Evolutionary conservation across 2,797 vertebrate genomes (phyloP).

Genomic region (Typhlichthys subterraneus): DNA sequence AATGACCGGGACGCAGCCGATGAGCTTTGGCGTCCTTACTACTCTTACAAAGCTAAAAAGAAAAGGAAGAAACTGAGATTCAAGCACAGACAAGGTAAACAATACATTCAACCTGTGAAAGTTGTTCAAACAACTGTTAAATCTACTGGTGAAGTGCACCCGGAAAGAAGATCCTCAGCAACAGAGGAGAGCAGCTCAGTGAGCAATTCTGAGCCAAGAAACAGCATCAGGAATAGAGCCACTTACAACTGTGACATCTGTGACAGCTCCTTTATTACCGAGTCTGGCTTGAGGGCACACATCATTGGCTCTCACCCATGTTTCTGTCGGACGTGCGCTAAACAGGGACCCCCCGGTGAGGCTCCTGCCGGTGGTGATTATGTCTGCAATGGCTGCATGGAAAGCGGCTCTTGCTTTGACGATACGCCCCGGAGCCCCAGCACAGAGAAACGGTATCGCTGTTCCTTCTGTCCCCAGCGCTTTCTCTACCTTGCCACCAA

Average conservation of each 20-base stretch:
- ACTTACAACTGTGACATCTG: constrained; percentile 88
- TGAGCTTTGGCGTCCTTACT: constrained; percentile 96
- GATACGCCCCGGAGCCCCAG: constrained; percentile 86
- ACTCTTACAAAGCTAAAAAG: constrained; percentile 97
- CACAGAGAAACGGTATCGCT: constrained; percentile 92
- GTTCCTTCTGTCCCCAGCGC: constrained; percentile 95
- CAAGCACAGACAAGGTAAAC: constrained; percentile 80
- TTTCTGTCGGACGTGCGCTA: constrained; percentile 92
- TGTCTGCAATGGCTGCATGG: constrained; percentile 90
- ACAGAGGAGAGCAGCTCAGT: constrained; percentile 67
- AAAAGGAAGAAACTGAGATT: constrained; percentile 87
- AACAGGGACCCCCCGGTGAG: constrained; percentile 88
- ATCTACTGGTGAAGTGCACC: constrained; percentile 41
- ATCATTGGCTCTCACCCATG: constrained; percentile 88
- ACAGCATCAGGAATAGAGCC: constrained; percentile 79
- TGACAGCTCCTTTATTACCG: constrained; percentile 89
- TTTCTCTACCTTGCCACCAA: constrained; percentile 97
- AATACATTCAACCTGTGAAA: constrained; percentile 53
- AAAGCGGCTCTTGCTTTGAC: constrained; percentile 92
- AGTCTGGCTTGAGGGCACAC: constrained; percentile 91
- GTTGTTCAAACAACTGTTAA: constrained; percentile 31
- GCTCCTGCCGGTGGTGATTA: constrained; percentile 86
- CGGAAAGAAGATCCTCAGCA: constrained; percentile 47
- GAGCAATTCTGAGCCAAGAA: constrained; percentile 65
- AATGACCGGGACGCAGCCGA: constrained; percentile 93